Base-by-base conservation (phyloP, 2,113 vertebrate genomes). In the Crotalus helleri region DNA sequence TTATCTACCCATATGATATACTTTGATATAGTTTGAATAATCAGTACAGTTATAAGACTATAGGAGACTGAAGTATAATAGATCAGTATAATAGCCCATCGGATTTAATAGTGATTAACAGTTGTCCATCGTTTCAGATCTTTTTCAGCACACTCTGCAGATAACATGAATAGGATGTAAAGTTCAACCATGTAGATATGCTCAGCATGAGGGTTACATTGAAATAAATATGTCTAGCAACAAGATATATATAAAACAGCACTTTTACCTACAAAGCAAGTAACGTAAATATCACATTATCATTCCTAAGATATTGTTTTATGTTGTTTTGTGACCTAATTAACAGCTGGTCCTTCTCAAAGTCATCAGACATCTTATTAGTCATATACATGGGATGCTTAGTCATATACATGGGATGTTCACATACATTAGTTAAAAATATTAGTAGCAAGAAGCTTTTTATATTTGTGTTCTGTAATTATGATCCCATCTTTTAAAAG, bases 401-500 rank as follows among this genome's bases (percentile, higher is more conserved):
- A 59, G 23, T 64, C 64, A 87, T 69, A 39, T 74, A 94, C 69
- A 85, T 59, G 87, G 91, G 94, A 85, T 93, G 95, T 88, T 91
- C 59, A 91, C 23, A 93, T 93, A 95, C 96, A 94, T 94, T 96
- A 90, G 97, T 96, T 92, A 95, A 93, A 88, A 94, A 93, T 69
- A 23, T 94, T 94, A 90, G 93, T 97, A 90, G 93, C 95, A 85
- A 94, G 92, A 33, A 95, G 64, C 39, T 90, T 92, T 95, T 94
- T 95, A 95, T 95, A 95, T 95, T 94, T 94, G 94, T 90, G 54
- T 54, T 59, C 54, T 95, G 93, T 96, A 94, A 95, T 96, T 95
- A 96, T 94, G 93, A 93, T 94, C 88, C 95, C 96, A 95, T 95
- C 94, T 92, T 94, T 95, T 97, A 95, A 44, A 44, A 44, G 95